Base-by-base conservation (phyloP, 2,113 vertebrate species). In the Rhadina sibilatrix region DNA sequence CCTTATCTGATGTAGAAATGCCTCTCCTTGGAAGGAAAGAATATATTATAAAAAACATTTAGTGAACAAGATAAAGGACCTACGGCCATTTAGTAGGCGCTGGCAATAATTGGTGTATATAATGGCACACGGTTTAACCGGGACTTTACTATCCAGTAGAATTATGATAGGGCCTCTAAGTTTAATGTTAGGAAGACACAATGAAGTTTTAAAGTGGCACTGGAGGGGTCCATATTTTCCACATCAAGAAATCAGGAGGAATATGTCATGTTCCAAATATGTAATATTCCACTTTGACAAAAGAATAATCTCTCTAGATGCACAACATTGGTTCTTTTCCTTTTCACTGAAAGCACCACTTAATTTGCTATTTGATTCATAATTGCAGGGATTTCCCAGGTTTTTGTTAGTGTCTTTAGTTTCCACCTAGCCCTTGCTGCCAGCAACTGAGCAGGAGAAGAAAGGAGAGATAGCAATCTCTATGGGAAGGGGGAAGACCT, bases 101-200 rank as follows among this genome's bases (percentile, higher is more conserved):
- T 79, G 10, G 22, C 40, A 71, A 15, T 54, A 71, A 59, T 4
- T 38, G 44, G 40, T 14, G 13, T 40, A 40, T 14, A 40, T 40
- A 40, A 47, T 52, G 47, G 44, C 33, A 56, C 3, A 6, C 33
- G 91, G 27, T 21, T 69, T 69, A 83, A 22, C 10, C 18, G 38
- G 76, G 12, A 12, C 3, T 83, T 72, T 47, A 28, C 37, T 28
- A 12, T 21, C 37, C 42, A 40, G 17, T 5, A 27, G 24, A 47
- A 8, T 47, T 63, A 18, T 38, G 33, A 42, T 8, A 61, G 2
- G 20, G 4, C 23, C 25, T 70, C 20, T 19, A 11, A 6, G 38
- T 80, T 46, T 69, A 8, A 46, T 31, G 46, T 3, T 15, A 83
- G 33, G 35, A 57, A 69, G 10, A 7, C 35, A 37, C 0, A 0